Evolutionary conservation across 2,888 invertebrate species (phyloP), one percentile per base, ranked within the genome.

Genomic region (Catocala nupta): DNA sequence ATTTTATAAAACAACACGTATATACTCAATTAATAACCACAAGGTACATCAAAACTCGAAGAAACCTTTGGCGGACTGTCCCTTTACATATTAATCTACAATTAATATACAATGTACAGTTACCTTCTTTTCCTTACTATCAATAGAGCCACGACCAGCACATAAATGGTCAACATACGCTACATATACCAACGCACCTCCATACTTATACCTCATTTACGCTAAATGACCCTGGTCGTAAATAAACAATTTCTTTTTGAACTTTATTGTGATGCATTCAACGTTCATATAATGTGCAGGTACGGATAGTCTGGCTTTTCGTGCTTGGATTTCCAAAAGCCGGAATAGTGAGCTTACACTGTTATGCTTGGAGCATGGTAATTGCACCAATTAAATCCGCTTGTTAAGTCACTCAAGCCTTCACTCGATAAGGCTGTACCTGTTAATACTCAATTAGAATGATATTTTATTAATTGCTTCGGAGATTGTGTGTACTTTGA

Each of bases 271-370:
- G 60, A 75, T 71, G 75, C 67, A 43, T 33, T 36, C 39, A 59
- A 68, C 73, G 73, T 78, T 68, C 54, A 75, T 67, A 71, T 75
- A 75, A 75, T 70, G 76, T 66, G 64, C 62, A 8, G 36, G 9
- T 57, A 25, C 70, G 71, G 52, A 64, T 73, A 51, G 62, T 56
- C 49, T 48, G 42, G 7, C 3, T 55, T 58, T 47, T 16, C 73
- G 71, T 73, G 70, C 59, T 68, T 73, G 51, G 73, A 65, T 78
- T 77, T 62, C 51, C 47, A 69, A 75, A 75, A 60, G 55, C 39
- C 45, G 36, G 34, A 55, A 49, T 33, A 50, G 51, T 51, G 13
- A 53, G 9, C 53, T 57, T 39, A 48, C 34, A 59, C 45, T 48
- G 9, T 13, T 59, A 34, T 69, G 47, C 68, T 59, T 49, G 39